A percentile compares a stretch with the other conserved stretches of the same genome.
Conservation (phyloP, 2,888 invertebrate species). For the Dastarcus helophoroides region DNA sequence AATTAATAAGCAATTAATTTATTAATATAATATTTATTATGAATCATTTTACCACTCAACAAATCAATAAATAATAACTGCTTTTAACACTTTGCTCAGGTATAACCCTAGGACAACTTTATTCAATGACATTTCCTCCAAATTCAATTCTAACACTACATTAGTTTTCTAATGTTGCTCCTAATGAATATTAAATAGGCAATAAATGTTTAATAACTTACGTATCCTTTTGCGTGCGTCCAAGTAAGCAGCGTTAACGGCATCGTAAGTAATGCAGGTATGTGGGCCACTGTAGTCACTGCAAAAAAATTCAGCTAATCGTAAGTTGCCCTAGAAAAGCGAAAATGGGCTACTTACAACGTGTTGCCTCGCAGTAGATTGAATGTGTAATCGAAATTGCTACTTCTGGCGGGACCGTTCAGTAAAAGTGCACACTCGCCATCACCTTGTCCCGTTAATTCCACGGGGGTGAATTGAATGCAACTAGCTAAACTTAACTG, state of each 20-base stretch:
- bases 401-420: constrained; percentile 66
- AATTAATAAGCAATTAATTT: too few relatives aligned
- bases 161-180: neutral
- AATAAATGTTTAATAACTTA: constrained; percentile 43
- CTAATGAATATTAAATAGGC: neutral
- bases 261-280: constrained; percentile 82
- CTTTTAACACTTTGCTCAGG: too few relatives aligned
- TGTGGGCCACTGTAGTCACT: constrained; percentile 59
- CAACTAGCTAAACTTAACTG: constrained; percentile 12
- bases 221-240: constrained; percentile 79
- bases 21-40: too few relatives aligned
- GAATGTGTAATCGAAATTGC: constrained; percentile 72
- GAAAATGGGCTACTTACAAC: constrained; percentile 49
- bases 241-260: constrained; percentile 77
- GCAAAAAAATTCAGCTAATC: constrained; percentile 32
- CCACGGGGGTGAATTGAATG: constrained; percentile 31
- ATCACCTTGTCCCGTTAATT: constrained; percentile 23
- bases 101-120: too few relatives aligned
- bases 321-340: neutral
- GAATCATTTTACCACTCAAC: too few relatives aligned
- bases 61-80: too few relatives aligned
- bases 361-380: constrained; percentile 66
- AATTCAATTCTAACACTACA: too few relatives aligned
- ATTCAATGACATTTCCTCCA: too few relatives aligned
- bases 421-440: constrained; percentile 68